A percentile compares a stretch with the other conserved stretches of the same genome.
phyloP scores from a whole-genome alignment of 1,140 invertebrate species.

The Pachyrhynchus sulphureomaculatus region DNA sequence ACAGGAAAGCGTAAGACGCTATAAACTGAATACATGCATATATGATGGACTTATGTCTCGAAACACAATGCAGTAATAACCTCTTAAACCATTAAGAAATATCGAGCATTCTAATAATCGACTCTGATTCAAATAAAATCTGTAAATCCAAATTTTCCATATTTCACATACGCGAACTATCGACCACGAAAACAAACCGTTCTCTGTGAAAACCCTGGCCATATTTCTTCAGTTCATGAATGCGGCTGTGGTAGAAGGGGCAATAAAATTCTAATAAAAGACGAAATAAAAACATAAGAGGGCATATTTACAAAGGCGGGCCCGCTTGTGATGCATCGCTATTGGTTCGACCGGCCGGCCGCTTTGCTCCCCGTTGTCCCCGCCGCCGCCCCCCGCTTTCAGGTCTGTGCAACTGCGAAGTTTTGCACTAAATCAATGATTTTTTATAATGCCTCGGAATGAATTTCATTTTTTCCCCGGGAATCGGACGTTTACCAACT shows the following conservation, averaged over 20 bases:
- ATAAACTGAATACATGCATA: no score
- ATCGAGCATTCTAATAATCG: no score
- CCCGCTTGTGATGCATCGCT: constrained; percentile 28
- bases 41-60: no score
- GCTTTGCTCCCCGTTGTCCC: background rate
- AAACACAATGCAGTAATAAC: no score
- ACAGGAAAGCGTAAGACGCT: no score
- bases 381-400: constrained; percentile 6
- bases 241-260: constrained; percentile 31
- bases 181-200: no score
- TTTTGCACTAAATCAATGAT: constrained; percentile 42
- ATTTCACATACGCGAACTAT: no score
- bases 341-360: constrained; percentile 14
- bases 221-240: no score
- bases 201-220: no score
- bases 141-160: no score
- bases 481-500: constrained; percentile 1
- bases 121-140: no score
- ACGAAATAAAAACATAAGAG: constrained; percentile 43
- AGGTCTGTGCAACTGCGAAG: constrained; percentile 30
- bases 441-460: constrained; percentile 40
- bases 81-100: no score
- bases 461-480: constrained; percentile 38
- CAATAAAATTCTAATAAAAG: constrained; percentile 40
- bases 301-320: constrained; percentile 41